Evolutionary conservation across 1,140 invertebrate species (phyloP), one percentile per base, ranked within the genome.

Genomic region (Dendroctonus ponderosae): DNA sequence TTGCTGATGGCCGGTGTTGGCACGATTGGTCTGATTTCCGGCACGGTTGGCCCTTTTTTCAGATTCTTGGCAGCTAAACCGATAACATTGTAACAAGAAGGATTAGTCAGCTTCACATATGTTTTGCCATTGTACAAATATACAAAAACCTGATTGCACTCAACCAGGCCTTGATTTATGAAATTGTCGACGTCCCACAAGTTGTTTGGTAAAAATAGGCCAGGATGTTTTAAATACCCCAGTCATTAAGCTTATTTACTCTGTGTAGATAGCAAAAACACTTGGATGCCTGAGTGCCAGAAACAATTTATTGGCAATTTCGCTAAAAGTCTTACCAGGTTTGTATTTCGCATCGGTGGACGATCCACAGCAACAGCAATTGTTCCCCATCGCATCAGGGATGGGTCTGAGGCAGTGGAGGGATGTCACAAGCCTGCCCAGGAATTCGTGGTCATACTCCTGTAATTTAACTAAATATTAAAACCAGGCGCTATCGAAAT

Each of bases 331-430:
- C 53, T 56, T 56, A 56, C 53, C 38, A 41, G 53, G 53, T 56
- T 56, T 56, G 53, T 56, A 39, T 56, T 56, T 56, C 41, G 39
- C 37, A 41, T 56, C 53, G 9, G 53, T 41, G 11, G 53, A 39
- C 11, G 50, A 52, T 9, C 50, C n/a, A 9, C 50, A 52, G 14
- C 53, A 56, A 41, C 53, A 56, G 15, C 53, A 56, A 56, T 37
- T 56, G 39, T 56, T 56, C 39, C 53, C 53, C 53, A 56, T 56
- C 12, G 43, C 12, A 12, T 46, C 43, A 9, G 8, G 43, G 8
- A 46, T 11, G 12, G 12, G 12, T 11, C 12, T 46, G 8, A 12
- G 43, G 8, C 12, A 26, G 26, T 46, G 8, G 43, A 12, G 43
- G 12, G 8, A 46, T 12, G 43, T 46, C 43, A 46, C 8, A 9